These are phyloP conservation scores for Zelleria hepariella DNA, from an alignment of 2,888 invertebrate genomes.

Conservation along the genomic window DNA sequence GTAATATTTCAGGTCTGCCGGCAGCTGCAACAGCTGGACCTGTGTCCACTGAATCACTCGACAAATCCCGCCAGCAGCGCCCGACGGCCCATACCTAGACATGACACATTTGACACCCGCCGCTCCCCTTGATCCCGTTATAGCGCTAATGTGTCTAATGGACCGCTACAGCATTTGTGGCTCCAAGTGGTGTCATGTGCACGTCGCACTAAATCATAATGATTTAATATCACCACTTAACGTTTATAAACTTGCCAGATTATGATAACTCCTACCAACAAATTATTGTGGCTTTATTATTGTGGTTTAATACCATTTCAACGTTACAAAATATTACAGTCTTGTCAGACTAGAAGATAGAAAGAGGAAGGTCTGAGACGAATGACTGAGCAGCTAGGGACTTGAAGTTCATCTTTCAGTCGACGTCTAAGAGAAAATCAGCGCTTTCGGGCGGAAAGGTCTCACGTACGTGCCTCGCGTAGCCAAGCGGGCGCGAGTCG, in stretches of 20 bases:
- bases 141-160: not conserved
- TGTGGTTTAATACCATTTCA: no score
- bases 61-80: constrained; percentile 16
- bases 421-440: constrained; percentile 46
- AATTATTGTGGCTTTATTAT: no score
- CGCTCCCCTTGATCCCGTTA: constrained; percentile 4
- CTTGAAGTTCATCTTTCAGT: not conserved
- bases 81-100: constrained; percentile 9
- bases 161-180: not conserved
- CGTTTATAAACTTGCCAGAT: not conserved
- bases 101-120: constrained; percentile 6
- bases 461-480: constrained; percentile 61
- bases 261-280: not conserved
- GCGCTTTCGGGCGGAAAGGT: constrained; percentile 63
- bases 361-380: not conserved
- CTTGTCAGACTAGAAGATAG: not conserved
- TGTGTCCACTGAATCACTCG: constrained; percentile 1
- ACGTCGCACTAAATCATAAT: not conserved
- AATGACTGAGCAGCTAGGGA: not conserved
- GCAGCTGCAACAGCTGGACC: constrained; percentile 25
- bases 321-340: not conserved
- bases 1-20: constrained; percentile 24
- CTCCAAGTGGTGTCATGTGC: not conserved
- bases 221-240: not conserved
- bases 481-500: constrained; percentile 48